Evolutionary conservation across 1,140 invertebrate species (phyloP), one percentile per base, ranked within the genome.

Genomic region (Brachionus paranguensis): DNA sequence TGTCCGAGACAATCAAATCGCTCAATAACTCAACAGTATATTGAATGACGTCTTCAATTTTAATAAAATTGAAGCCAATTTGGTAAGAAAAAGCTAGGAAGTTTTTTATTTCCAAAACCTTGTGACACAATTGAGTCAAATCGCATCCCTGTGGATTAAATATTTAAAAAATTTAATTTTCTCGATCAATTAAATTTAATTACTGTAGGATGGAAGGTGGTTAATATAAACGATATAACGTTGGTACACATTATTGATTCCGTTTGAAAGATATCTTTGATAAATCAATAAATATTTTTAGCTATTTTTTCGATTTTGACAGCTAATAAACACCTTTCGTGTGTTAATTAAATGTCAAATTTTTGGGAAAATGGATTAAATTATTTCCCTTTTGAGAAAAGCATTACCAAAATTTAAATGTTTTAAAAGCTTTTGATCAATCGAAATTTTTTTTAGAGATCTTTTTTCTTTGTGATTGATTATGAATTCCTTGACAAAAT

Each of bases 171-270:
- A 8, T 43, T 33, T 72, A 72, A 72, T 74, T 74, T 74, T 17
- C 65, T 14, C 14, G n/a, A 41, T 33, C 11, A n/a, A 68, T 68
- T 68, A n/a, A 33, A n/a, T n/a, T 68, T 41, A 33, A 33, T 37
- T 14, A 68, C 41, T 72, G 41, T 72, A 72, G 72, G 72, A 50
- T 50, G 27, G 27, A 24, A 76, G 24, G 43, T 76, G 10, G 47
- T 12, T 0, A 76, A 24, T 12, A 76, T 76, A 76, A 76, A 76
- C 24, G 72, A 17, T 20, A 76, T 12, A 8, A 76, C 53, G n/a
- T 76, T 76, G 11, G 20, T 27, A 76, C 72, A 76, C 72, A 76
- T 76, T 27, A 76, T 50, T 20, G 72, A 29, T 50, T 76, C 72
- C 6, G 43, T 50, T 50, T 47, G 41, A 27, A 14, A 29, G 20